Conservation (phyloP, 2,113 vertebrate species). For the Chaetodon auriga region DNA sequence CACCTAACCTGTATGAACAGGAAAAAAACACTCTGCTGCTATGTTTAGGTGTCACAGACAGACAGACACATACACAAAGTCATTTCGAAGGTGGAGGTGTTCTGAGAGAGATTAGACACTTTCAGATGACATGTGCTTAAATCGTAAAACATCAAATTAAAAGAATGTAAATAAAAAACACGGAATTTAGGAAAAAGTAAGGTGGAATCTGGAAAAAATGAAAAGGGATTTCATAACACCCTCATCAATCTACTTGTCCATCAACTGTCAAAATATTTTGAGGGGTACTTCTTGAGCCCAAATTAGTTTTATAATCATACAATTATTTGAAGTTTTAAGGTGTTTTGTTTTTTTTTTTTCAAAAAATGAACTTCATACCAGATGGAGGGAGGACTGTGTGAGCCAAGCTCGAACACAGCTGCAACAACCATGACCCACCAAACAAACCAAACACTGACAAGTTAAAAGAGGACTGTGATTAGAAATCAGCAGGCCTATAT, state of each 20-base stretch:
- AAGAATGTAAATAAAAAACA: too few relatives aligned
- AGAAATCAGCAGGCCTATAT: slow-evolving; percentile 67
- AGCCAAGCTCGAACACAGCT: slow-evolving; percentile 53
- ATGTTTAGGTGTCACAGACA: too few relatives aligned
- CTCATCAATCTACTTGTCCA: background rate
- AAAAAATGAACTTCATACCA: slow-evolving; percentile 23
- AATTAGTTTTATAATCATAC: slow-evolving; percentile 8
- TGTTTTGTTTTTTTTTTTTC: background rate
- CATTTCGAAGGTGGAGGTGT: too few relatives aligned
- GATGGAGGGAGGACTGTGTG: slow-evolving; percentile 2
- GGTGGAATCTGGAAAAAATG: too few relatives aligned
- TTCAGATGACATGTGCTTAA: too few relatives aligned
- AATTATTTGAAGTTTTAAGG: slow-evolving; percentile 30
- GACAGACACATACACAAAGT: too few relatives aligned
- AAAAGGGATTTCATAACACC: too few relatives aligned
- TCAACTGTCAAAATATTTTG: background rate
- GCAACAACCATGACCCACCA: slow-evolving; percentile 59
- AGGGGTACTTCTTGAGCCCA: background rate
- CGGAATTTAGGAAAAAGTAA: too few relatives aligned
- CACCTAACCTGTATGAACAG: too few relatives aligned
- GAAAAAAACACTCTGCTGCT: too few relatives aligned
- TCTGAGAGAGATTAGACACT: too few relatives aligned
- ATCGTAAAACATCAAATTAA: too few relatives aligned
- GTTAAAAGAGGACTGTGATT: slow-evolving; percentile 69
- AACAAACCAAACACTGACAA: slow-evolving; percentile 61